These are phyloP conservation scores for Phocides pigmalion DNA, from an alignment of 1,140 invertebrate species.

Conservation along the genomic window DNA sequence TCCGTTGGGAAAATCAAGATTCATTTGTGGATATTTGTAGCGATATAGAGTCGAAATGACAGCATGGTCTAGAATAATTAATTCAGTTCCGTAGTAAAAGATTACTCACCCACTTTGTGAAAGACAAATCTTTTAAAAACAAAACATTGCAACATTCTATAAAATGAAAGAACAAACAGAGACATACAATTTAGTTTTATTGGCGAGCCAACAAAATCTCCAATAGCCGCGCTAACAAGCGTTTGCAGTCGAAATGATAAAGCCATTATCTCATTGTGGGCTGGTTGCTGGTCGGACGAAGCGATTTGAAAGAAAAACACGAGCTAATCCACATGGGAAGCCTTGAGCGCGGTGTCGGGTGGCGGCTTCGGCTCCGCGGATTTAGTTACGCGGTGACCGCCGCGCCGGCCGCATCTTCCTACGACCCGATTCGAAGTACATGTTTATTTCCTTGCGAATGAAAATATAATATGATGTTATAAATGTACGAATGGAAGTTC, in stretches of 20 bases:
- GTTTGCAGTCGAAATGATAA: constrained; percentile 47
- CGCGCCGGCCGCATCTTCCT: constrained; percentile 58
- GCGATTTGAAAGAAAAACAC: constrained; percentile 67
- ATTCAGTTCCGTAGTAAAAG: constrained; percentile 14
- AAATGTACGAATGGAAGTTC: too few species aligned
- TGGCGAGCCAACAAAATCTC: constrained; percentile 16
- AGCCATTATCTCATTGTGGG: constrained; percentile 51
- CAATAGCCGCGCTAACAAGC: constrained; percentile 29
- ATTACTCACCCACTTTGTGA: not conserved
- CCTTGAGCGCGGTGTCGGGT: constrained; percentile 71
- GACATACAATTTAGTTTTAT: constrained; percentile 4
- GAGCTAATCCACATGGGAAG: constrained; percentile 75
- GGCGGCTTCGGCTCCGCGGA: constrained; percentile 48
- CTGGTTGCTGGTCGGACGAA: constrained; percentile 42
- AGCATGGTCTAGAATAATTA: constrained; percentile 44
- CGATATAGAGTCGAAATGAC: constrained; percentile 47
- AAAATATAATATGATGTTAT: constrained; percentile 1
- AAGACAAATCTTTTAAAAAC: not conserved
- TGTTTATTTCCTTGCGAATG: constrained; percentile 19
- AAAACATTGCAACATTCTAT: not conserved
- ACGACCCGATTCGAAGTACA: constrained; percentile 34
- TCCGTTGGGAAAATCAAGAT: constrained; percentile 74
- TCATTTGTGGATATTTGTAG: constrained; percentile 59
- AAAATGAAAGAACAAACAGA: constrained; percentile 3
- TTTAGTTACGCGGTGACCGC: constrained; percentile 72